Base-by-base conservation (phyloP, 2,888 invertebrate genomes). In the Ennomos quercinarius region DNA sequence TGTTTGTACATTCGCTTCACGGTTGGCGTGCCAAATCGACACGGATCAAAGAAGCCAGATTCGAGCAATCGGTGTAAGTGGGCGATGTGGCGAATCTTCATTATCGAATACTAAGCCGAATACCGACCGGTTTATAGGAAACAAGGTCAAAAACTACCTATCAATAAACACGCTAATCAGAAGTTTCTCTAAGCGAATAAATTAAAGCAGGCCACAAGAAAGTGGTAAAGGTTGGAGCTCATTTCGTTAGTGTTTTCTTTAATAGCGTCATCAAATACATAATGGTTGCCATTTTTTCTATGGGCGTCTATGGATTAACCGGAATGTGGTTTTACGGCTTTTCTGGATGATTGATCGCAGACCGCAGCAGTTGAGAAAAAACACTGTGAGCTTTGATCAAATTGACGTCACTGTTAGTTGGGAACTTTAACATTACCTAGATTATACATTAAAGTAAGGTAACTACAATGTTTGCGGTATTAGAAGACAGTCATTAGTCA, bases 21-120 rank as follows among this genome's bases (percentile, higher is more conserved):
- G 51, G 57, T 67, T 77, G 65, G 70, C 78, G 75, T 80, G 79
- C 70, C 58, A 61, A 73, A 59, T 72, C 64, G 76, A 70, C 72
- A 77, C 75, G 76, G 76, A 79, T 78, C 77, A 74, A 56, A 67
- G 69, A 63, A 61, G 62, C 49, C 63, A 64, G 74, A 74, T 77
- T 72, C 66, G 50, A 76, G 63, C 65, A 65, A 77, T 73, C 68
- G 56, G 35, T 63, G 42, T 55, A 55, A 51, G 35, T 13, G 41
- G 52, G 17, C 46, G 49, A 51, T 40, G 48, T 44, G 40, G 48
- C 52, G 36, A 58, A 53, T 48, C 39, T 57, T 46, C 39, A 11
- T 10, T 17, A 35, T 39, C 39, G 37, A 44, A 39, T 58, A 53
- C 48, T 40, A 51, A 53, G 13, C 34, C 39, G 37, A 44, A 39